A percentile compares a stretch with the other conserved stretches of the same genome.
phyloP scores from a whole-genome alignment of 1,140 invertebrate genomes.

The Acromyrmex charruanus region DNA sequence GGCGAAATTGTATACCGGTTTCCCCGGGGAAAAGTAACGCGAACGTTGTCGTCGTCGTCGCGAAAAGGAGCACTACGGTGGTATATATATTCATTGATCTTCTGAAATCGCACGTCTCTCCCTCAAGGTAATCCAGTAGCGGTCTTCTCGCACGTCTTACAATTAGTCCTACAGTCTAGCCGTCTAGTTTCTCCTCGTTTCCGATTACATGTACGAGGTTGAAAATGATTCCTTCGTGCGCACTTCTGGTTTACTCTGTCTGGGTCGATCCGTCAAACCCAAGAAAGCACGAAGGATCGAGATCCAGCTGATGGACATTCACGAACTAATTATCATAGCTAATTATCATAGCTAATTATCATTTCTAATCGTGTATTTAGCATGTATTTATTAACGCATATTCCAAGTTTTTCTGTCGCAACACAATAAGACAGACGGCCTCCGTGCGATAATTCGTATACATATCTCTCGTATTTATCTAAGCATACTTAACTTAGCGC shows the following conservation, averaged over 20 bases:
- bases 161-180: conserved; percentile 25
- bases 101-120: conserved; percentile 8
- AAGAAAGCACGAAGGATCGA: not conserved
- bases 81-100: conserved; percentile 45
- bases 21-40: not conserved
- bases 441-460: conserved; percentile 29
- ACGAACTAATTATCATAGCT: not conserved
- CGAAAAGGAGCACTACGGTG: not conserved
- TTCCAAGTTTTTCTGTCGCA: conserved; percentile 1
- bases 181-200: conserved; percentile 70
- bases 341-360: conserved; percentile 2
- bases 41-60: not conserved
- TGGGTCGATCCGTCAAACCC: conserved; percentile 25
- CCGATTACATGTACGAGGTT: conserved; percentile 65
- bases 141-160: conserved; percentile 43
- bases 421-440: not conserved
- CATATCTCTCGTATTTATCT: conserved; percentile 20
- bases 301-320: not conserved
- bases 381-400: not conserved
- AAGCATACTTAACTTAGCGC: conserved; percentile 39
- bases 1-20: conserved; percentile 1
- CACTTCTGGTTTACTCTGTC: not conserved
- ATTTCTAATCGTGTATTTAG: not conserved
- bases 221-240: conserved; percentile 62
- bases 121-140: conserved; percentile 68